Evolutionary conservation across 53 echinoderm and acorn worm genomes (phyloP).

Genomic region (Hippasteria phrygiana): DNA sequence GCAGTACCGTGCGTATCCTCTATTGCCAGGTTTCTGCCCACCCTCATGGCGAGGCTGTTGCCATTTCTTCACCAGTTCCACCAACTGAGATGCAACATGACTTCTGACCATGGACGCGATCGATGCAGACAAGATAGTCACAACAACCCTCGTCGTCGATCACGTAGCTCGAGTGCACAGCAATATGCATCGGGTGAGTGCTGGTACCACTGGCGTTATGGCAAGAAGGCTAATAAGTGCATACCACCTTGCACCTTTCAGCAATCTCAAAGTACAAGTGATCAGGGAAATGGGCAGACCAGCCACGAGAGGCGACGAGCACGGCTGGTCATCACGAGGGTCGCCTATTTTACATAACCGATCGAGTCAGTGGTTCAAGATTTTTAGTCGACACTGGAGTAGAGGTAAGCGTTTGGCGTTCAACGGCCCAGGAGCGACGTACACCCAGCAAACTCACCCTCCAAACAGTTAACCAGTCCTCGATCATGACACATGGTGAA

Average conservation of each 20-base stretch:
- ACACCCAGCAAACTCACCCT: neutral
- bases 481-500: neutral
- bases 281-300: slow-evolving; percentile 61
- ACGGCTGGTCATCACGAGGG: slow-evolving; percentile 61
- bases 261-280: neutral
- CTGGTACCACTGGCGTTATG: slow-evolving; percentile 60
- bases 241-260: slow-evolving; percentile 15
- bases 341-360: slow-evolving; percentile 28
- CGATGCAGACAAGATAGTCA: neutral
- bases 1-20: neutral
- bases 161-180: neutral
- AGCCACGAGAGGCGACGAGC: slow-evolving; percentile 62
- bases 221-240: slow-evolving; percentile 15
- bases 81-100: neutral
- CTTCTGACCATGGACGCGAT: neutral
- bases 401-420: neutral
- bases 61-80: neutral
- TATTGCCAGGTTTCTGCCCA: neutral
- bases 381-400: slow-evolving; percentile 52
- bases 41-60: neutral
- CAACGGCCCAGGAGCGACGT: neutral
- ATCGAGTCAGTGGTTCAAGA: slow-evolving; percentile 1
- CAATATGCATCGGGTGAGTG: neutral
- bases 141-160: neutral
- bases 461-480: neutral